These are phyloP conservation scores for Harpegnathos saltator DNA, from an alignment of 1,140 invertebrate species.

Conservation along the genomic window DNA sequence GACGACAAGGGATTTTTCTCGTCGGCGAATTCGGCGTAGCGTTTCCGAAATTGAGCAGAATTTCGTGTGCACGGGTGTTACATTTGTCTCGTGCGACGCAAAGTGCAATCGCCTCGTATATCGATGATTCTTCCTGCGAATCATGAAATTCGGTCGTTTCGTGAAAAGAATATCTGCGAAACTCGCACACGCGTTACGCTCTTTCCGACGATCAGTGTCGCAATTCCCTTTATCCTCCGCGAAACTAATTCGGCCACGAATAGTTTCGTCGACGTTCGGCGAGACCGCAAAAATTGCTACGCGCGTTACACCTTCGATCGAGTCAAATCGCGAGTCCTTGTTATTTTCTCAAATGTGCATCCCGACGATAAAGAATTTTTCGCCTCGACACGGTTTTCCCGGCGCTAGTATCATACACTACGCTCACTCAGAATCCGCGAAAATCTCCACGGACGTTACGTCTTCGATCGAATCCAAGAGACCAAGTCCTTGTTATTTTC, in stretches of 20 bases:
- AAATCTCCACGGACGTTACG: slow-evolving; percentile 47
- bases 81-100: background rate
- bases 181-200: background rate
- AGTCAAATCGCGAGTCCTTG: slow-evolving; percentile 15
- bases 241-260: background rate
- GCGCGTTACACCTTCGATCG: background rate
- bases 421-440: slow-evolving; percentile 14
- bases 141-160: background rate
- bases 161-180: background rate
- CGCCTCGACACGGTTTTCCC: slow-evolving; percentile 28
- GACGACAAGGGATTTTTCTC: slow-evolving; percentile 13
- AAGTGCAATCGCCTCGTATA: background rate
- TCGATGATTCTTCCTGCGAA: background rate
- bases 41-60: slow-evolving; percentile 13
- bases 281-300: background rate
- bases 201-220: background rate
- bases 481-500: slow-evolving; percentile 34
- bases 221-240: background rate
- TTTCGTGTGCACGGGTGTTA: background rate
- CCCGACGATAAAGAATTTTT: slow-evolving; percentile 19
- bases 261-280: too few relatives aligned
- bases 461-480: slow-evolving; percentile 45
- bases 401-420: slow-evolving; percentile 32
- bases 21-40: background rate
- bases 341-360: slow-evolving; percentile 35